Evolutionary conservation across 37 sponge, comb jelly and placozoan genomes (phyloP), one percentile per base, ranked within the genome.

Genomic region (Diacarnus erythraeanus): DNA sequence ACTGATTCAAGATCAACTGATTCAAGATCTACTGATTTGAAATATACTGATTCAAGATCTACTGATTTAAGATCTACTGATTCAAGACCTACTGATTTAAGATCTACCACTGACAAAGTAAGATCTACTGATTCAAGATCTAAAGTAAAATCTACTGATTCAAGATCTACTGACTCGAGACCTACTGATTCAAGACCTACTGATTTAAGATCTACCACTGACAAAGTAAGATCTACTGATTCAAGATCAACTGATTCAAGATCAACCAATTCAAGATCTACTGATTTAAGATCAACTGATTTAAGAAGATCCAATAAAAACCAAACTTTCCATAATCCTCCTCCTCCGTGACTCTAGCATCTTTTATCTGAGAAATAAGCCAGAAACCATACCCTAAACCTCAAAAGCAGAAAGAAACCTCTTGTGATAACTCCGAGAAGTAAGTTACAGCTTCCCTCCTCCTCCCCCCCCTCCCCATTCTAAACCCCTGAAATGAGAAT

Each of bases 271-370:
- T 21, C 61, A 25, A 65, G 31, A 65, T 2, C 2, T 65, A 15
- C 10, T 15, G 9, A 15, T 31, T 65, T 30, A 30, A 65, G 2
- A 30, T 34, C 9, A 26, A 20, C 2, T 5, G 34, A 18, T 2
- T 26, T 31, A 2, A 31, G 66, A 34, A 31, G 17, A 29, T 22
- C 41, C 77, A 21, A 59, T 21, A 31, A 18, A 12, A 21, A 39
- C 41, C 59, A 44, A 3, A 31, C 58, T 25, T 51, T 72, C 2
- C 23, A n/a, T 72, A 69, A 54, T 42, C 80, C 56, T 35, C 71
- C 80, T 2, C 80, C 71, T 38, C 42, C n/a, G n/a, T 54, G 1
- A 35, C 58, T 31, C 76, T 54, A 25, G 33, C 61, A 1, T 76
- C 76, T 22, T 76, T 58, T 39, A 27, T 65, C 5, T 17, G 34